phyloP scores from a whole-genome alignment of 2,113 vertebrate genomes.

The Grallaria varia region DNA sequence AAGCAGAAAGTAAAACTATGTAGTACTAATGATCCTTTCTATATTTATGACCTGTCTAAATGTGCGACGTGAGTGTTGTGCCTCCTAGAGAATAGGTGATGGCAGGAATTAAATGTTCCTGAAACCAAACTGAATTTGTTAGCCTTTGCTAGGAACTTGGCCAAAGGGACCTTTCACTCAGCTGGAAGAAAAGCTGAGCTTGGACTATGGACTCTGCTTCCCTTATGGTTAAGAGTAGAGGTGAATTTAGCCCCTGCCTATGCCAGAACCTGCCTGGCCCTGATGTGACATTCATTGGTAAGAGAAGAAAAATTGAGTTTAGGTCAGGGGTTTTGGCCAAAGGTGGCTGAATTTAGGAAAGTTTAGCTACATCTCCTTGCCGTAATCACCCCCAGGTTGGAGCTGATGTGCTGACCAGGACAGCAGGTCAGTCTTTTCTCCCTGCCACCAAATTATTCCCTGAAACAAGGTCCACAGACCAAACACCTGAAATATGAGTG shows the following conservation, averaged over 20 bases:
- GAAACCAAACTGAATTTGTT: background rate
- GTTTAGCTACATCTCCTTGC: background rate
- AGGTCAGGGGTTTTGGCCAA: background rate
- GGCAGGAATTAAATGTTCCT: background rate
- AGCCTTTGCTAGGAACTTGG: background rate
- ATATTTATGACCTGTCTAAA: background rate
- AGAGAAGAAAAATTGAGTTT: background rate
- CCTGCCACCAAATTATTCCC: background rate
- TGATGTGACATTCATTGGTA: background rate
- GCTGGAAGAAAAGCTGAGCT: background rate
- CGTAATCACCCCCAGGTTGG: background rate
- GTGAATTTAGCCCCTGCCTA: background rate
- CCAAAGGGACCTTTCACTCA: background rate
- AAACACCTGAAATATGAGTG: background rate
- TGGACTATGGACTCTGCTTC: background rate
- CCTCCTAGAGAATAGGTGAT: background rate
- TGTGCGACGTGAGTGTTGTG: background rate
- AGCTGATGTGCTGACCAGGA: background rate
- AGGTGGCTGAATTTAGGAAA: background rate
- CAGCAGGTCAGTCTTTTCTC: background rate
- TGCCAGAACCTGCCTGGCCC: background rate
- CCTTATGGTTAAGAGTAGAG: background rate
- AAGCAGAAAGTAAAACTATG: background rate
- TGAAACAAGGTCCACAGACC: background rate
- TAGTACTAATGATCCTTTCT: background rate